Percentiles rank a stretch among this genome's conserved stretches.
These are phyloP conservation scores for Hemichromis elongatus DNA, from an alignment of 2,113 vertebrate species.

Conservation along the genomic window DNA sequence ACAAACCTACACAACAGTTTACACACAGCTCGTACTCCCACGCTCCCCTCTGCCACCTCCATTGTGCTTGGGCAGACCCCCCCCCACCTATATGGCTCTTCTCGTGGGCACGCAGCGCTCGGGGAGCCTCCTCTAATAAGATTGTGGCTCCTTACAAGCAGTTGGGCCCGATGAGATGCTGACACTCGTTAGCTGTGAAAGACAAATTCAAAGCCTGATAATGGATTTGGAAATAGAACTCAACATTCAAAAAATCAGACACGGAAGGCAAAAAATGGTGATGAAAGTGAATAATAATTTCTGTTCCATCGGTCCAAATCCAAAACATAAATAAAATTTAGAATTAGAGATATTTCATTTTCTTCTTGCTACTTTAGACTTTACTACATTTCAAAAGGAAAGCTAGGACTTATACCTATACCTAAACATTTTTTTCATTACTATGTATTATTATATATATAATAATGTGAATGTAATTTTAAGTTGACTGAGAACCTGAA, in stretches of 20 bases:
- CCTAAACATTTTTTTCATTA: background rate
- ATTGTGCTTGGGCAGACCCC: conserved; percentile 5
- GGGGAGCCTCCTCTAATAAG: conserved; percentile 20
- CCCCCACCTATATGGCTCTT: background rate
- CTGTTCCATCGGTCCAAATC: background rate
- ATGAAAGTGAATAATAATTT: background rate
- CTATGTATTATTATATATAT: background rate
- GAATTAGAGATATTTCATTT: too few species aligned
- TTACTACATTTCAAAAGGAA: background rate
- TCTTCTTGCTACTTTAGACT: background rate
- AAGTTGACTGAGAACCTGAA: background rate
- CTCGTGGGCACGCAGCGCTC: background rate
- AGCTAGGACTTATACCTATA: background rate
- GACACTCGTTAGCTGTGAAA: background rate
- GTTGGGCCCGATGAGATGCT: background rate
- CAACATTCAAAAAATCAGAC: background rate
- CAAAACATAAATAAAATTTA: background rate
- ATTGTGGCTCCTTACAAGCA: background rate
- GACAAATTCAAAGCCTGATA: background rate
- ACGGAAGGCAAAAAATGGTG: background rate
- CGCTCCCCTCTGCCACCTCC: background rate
- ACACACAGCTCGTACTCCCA: background rate
- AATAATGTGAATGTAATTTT: background rate
- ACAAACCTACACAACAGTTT: background rate
- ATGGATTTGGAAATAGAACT: background rate